A percentile compares a stretch with the other conserved stretches of the same genome.
These are phyloP conservation scores for Polyommatus iphigenia DNA, from an alignment of 2,888 invertebrate genomes.

Conservation along the genomic window DNA sequence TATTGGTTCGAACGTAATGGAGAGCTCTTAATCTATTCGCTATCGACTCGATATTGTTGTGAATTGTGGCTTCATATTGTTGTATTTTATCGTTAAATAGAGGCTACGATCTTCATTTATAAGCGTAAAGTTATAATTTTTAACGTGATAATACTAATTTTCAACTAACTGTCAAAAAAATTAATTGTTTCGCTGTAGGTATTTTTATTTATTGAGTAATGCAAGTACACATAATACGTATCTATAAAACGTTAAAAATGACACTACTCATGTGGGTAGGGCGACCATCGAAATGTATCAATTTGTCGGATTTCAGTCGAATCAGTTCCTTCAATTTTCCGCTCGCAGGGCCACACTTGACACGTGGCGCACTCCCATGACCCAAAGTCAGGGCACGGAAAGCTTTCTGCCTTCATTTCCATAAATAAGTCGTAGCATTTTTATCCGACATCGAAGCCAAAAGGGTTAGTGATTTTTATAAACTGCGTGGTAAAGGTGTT, in stretches of 20 bases:
- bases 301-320: neutral
- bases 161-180: too few relatives aligned
- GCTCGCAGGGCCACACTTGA: neutral
- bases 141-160: neutral
- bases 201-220: too few relatives aligned
- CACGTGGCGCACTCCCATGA: conserved; percentile 6
- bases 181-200: too few relatives aligned
- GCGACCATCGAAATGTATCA: neutral
- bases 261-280: neutral
- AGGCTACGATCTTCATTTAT: neutral
- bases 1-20: conserved; percentile 54
- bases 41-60: conserved; percentile 12
- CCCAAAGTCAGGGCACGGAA: neutral
- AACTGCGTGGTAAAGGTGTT: neutral
- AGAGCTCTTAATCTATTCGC: conserved; percentile 38
- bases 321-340: neutral
- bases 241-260: too few relatives aligned
- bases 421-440: neutral
- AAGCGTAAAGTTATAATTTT: neutral
- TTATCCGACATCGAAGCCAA: neutral
- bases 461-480: neutral
- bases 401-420: conserved; percentile 6
- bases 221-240: too few relatives aligned
- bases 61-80: neutral
- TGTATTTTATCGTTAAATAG: neutral